phyloP scores from a whole-genome alignment of 2,113 vertebrate genomes.

The Clinocottus analis region DNA sequence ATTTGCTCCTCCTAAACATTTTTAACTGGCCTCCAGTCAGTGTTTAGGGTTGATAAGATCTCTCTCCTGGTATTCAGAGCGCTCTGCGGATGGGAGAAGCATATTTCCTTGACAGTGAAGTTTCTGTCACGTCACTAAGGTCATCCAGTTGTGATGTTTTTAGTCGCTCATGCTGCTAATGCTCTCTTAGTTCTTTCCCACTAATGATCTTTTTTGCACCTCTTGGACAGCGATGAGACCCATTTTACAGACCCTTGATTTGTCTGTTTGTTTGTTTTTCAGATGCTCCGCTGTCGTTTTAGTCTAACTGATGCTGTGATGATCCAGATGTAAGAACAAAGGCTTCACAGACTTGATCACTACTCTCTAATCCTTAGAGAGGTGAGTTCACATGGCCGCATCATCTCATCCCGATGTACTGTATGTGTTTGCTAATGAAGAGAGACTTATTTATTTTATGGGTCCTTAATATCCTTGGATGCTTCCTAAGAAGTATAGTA shows the following conservation, averaged over 20 bases:
- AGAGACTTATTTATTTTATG: neutral
- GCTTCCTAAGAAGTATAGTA: neutral
- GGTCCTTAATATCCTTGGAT: neutral
- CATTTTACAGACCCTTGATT: neutral
- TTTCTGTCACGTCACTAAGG: neutral
- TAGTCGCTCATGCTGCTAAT: neutral
- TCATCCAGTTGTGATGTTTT: neutral
- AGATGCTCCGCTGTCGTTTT: neutral
- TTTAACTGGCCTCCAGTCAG: neutral
- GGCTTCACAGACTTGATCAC: neutral
- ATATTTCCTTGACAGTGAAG: neutral
- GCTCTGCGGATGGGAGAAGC: neutral
- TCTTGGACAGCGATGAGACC: neutral
- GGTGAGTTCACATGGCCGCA: slow-evolving; percentile 8
- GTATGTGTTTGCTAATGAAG: neutral
- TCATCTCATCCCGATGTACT: neutral
- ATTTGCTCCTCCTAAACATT: neutral
- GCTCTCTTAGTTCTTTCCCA: neutral
- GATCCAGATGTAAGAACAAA: slow-evolving; percentile 44
- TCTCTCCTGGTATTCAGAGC: slow-evolving; percentile 9
- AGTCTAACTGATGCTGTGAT: neutral
- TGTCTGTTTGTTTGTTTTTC: neutral
- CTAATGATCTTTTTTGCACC: neutral
- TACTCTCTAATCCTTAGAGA: neutral
- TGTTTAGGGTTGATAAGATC: slow-evolving; percentile 8